Percentiles rank a stretch among this genome's conserved stretches.
Evolutionary conservation across 2,113 vertebrate species (phyloP).

Genomic region (Embiotoca jacksoni): DNA sequence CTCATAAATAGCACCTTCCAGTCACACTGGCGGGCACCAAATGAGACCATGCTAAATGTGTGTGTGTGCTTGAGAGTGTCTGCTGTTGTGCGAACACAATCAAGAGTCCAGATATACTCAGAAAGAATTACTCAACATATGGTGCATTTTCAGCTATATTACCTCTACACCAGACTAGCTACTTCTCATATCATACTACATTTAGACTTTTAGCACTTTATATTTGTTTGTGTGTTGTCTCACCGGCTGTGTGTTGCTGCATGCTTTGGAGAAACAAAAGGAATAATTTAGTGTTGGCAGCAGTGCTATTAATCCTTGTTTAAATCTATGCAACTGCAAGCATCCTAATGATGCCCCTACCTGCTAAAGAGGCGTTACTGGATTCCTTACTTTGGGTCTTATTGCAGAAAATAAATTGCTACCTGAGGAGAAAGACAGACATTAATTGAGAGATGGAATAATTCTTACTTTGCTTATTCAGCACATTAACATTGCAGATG

Average conservation of each 20-base stretch:
- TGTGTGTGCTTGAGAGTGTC: conserved; percentile 5
- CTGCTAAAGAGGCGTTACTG: neutral
- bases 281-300: neutral
- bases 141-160: conserved; percentile 18
- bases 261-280: too few species aligned
- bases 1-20: conserved; percentile 76
- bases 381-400: too few species aligned
- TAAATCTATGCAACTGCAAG: neutral
- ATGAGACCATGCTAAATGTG: conserved; percentile 28
- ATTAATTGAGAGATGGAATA: too few species aligned
- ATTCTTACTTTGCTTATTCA: too few species aligned
- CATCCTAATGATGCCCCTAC: neutral
- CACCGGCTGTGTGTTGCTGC: neutral
- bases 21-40: conserved; percentile 57
- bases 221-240: conserved; percentile 7
- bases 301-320: neutral
- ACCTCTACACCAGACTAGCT: neutral
- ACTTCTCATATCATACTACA: neutral
- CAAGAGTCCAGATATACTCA: conserved; percentile 8
- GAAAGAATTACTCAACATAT: conserved; percentile 31
- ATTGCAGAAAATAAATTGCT: too few species aligned
- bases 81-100: conserved; percentile 8
- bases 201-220: conserved; percentile 7
- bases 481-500: too few species aligned
- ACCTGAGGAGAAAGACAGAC: too few species aligned